Base-by-base conservation (phyloP, 2,797 vertebrate species). In the Sebastes steindachneri region DNA sequence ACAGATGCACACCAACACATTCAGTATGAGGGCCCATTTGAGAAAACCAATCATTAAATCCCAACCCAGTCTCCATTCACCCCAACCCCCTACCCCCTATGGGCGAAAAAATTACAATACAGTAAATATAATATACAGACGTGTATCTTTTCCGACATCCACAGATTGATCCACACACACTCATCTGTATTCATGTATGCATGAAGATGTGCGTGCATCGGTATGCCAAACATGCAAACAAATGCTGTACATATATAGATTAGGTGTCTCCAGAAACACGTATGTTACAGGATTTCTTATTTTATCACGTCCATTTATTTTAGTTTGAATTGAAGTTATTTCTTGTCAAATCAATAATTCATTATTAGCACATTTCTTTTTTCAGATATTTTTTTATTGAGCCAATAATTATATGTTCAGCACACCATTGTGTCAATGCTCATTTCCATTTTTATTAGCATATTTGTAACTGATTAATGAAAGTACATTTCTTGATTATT, bases 151-250 rank as follows among this genome's bases (percentile, higher is more conserved):
- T 10, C 26, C 1, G 59, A 3, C 54, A 60, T 35, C 28, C 23
- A 33, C 54, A 33, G 29, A 60, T 60, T 59, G 4, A 67, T 45
- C 35, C 28, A 23, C 19, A 48, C 3, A 23, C 25, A 19, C 28
- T 26, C 19, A 69, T 71, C n/a, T 78, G 21, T 48, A 65, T 64
- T 78, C 76, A 71, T 45, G 12, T 23, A 57, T 64, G 31, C 35
- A 55, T 25, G 25, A n/a, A 31, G 35, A 55, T n/a, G 8, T 35
- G 7, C 37, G 19, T 35, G 21, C 55, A 51, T 28, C 37, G 0
- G 19, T 6, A 53, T 14, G 33, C 15, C 19, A 35, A 31, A 35
- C 29, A 69, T 62, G 41, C 23, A 28, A 65, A 71, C 14, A 26
- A 19, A 3, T 21, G 0, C 48, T 1, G 2, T 9, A n/a, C 48